A percentile compares a stretch with the other conserved stretches of the same genome.
phyloP scores from a whole-genome alignment of 2,888 invertebrate species.

The Trachelus troglodyta region DNA sequence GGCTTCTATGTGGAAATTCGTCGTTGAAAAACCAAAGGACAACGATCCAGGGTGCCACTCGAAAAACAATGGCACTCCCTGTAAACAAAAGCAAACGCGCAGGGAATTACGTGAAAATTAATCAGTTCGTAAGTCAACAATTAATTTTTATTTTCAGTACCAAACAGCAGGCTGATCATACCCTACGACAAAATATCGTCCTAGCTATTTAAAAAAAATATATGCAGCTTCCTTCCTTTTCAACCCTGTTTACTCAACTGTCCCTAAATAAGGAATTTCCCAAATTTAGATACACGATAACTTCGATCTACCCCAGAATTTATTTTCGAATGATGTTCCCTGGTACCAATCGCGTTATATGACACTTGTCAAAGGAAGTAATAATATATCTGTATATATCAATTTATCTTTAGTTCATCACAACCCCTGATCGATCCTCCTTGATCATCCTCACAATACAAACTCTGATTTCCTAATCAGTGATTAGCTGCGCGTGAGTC shows the following conservation, averaged over 20 bases:
- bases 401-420: background rate
- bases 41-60: background rate
- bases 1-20: background rate
- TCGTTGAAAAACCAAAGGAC: background rate
- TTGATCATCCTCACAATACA: background rate
- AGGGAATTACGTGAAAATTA: background rate
- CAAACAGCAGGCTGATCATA: background rate
- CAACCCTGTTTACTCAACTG: background rate
- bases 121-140: background rate
- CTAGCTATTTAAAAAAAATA: background rate
- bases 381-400: background rate
- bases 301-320: background rate
- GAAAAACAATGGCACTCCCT: background rate
- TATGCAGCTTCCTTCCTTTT: background rate
- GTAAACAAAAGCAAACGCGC: background rate
- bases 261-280: background rate
- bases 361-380: background rate
- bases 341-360: background rate
- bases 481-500: background rate
- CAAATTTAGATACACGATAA: background rate
- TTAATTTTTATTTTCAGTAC: background rate
- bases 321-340: background rate
- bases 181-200: background rate
- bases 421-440: background rate
- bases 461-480: background rate